Base-by-base conservation (phyloP, 2,888 invertebrate species). In the Metellina segmentata region DNA sequence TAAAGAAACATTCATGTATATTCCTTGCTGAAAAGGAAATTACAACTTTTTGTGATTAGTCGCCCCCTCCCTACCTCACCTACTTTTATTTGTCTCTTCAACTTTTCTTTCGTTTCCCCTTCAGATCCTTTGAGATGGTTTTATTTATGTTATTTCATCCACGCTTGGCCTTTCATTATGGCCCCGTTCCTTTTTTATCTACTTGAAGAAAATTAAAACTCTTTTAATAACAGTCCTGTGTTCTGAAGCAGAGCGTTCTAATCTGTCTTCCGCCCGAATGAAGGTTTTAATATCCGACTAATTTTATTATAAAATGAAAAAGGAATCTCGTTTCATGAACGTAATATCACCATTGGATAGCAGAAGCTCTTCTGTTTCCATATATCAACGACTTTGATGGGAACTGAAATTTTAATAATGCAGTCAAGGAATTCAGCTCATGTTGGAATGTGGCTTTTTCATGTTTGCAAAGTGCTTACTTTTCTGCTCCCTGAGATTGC, bases 181-280 rank as follows among this genome's bases (percentile, higher is more conserved):
- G 20, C 74, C 48, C n/a, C 77, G n/a, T 48, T 79, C 82, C 77
- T 78, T 88, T 74, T 61, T 69, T 53, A 86, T 86, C 70, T 81
- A n/a, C 71, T 71, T 71, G 74, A 75, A 74, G 89, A 90, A 90
- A 85, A 85, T 90, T 83, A 90, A 90, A 90, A 85, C 79, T 90
- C 52, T 90, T 85, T 89, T 79, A 85, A 85, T 85, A 83, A 85
- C 71, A 81, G 53, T 49, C 13, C 13, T n/a, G n/a, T 71, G 48
- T 53, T 48, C 72, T 71, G 85, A 71, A 77, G 16, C 75, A 77
- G 9, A 20, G 16, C 52, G 34, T 20, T 71, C 52, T 83, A 83
- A 83, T 89, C 82, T 75, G 69, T 74, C 16, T 83, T 89, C 79
- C 79, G 48, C 78, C 13, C 61, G 83, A 81, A 20, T 90, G 72